Percentiles rank a stretch among this genome's conserved stretches.
Conservation (phyloP, 2,888 invertebrate genomes). For the Blera fallax region DNA sequence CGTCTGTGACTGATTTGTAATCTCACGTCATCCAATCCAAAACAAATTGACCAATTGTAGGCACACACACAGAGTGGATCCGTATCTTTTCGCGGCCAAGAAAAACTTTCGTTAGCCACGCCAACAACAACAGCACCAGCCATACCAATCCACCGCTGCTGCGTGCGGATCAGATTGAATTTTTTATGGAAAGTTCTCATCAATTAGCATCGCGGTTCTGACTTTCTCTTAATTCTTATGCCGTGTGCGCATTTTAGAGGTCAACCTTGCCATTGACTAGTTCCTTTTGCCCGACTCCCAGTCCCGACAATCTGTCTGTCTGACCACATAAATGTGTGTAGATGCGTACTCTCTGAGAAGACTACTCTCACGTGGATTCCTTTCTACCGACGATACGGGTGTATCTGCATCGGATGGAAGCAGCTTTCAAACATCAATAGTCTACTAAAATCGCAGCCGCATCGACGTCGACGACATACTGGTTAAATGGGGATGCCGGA, state of each 20-base stretch:
- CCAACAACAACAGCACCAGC: conserved; percentile 10
- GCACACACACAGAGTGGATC: conserved; percentile 16
- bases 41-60: conserved; percentile 29
- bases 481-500: conserved; percentile 61
- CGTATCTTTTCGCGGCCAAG: conserved; percentile 20
- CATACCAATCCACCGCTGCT: neutral
- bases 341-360: conserved; percentile 43
- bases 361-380: conserved; percentile 63
- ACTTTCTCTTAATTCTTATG: conserved; percentile 74
- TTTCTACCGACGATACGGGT: conserved; percentile 24
- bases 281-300: conserved; percentile 62
- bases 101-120: conserved; percentile 65
- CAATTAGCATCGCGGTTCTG: conserved; percentile 73
- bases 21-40: conserved; percentile 22
- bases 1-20: conserved; percentile 15
- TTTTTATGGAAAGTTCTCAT: conserved; percentile 74
- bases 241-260: conserved; percentile 68
- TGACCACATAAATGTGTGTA: conserved; percentile 41
- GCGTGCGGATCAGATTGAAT: conserved; percentile 53
- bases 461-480: conserved; percentile 16
- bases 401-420: neutral
- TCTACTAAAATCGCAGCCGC: conserved; percentile 44
- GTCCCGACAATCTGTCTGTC: conserved; percentile 69
- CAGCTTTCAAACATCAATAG: conserved; percentile 50
- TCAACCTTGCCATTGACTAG: conserved; percentile 70